Evolutionary conservation across 2,888 invertebrate genomes (phyloP), one percentile per base, ranked within the genome.

Genomic region (Ditylenchus weischeri): DNA sequence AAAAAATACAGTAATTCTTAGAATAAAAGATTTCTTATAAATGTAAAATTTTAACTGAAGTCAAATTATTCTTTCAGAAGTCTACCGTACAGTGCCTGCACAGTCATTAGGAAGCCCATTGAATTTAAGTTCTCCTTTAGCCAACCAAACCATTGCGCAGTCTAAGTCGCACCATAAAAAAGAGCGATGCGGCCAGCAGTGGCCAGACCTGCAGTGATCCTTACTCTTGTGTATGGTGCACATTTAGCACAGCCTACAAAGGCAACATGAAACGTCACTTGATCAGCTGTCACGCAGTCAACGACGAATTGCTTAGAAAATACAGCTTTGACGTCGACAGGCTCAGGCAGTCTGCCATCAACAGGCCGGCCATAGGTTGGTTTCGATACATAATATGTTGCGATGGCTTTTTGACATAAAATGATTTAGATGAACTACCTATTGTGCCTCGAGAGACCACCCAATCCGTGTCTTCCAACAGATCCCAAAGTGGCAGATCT

Each of bases 191-290:
- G 13, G 43, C 62, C n/a, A 43, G 29, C 47, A 49, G 47, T 47
- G 64, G 36, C 13, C 23, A 29, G 23, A 36, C 29, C 18, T 38
- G 47, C 23, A 48, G 43, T 19, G 49, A 62, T 10, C 62, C 62
- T 8, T 62, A 62, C n/a, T 29, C 47, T 8, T 62, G 62, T 47
- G 62, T 62, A 1, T 62, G 62, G 62, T 62, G 62, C 49, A 48
- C 62, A 1, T 62, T 62, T n/a, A 62, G 48, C 47, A 62, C 62
- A 18, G 48, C 48, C 8, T 62, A 62, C n/a, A 62, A 62, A 48
- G 62, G 62, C 48, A 81, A 81, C 68, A 81, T 81, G 81, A 81
- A 81, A 62, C 71, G 81, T 18, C 81, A 81, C 65, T 66, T 80
- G 54, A 43, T 69, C 50, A 65, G 64, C 19, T 68, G 68, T 48